phyloP scores from a whole-genome alignment of 1,140 invertebrate genomes.

The Dysdera silvatica region DNA sequence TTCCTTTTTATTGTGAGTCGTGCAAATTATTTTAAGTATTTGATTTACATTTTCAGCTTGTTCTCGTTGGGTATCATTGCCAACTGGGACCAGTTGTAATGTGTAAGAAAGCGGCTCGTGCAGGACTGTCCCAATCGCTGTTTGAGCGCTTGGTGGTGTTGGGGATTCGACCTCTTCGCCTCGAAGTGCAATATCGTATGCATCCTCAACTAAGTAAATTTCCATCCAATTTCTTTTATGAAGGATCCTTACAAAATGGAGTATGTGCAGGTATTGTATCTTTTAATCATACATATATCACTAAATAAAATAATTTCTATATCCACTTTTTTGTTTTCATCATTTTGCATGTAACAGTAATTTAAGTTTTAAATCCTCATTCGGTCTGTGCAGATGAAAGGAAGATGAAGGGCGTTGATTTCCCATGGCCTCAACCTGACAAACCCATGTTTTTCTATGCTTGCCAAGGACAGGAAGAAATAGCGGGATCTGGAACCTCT shows the following conservation, averaged over 20 bases:
- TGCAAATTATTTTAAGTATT: not conserved
- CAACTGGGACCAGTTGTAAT: conserved; percentile 97
- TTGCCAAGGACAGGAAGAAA: conserved; percentile 96
- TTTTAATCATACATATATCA: not conserved
- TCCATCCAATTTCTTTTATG: conserved; percentile 99
- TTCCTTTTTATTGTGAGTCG: too few relatives aligned
- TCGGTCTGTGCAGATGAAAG: conserved; percentile 63
- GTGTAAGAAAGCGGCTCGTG: conserved; percentile 97
- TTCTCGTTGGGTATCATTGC: conserved; percentile 97
- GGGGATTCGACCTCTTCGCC: conserved; percentile 84
- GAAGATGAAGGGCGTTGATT: conserved; percentile 81
- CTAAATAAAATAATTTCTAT: not conserved
- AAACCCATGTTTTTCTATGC: conserved; percentile 99
- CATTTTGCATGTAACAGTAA: not conserved
- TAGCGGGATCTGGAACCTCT: conserved; percentile 94
- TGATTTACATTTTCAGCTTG: conserved; percentile 56
- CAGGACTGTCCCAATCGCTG: conserved; percentile 92
- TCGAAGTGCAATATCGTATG: conserved; percentile 99
- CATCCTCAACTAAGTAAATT: conserved; percentile 93
- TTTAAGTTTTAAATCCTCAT: not conserved
- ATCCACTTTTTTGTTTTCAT: not conserved
- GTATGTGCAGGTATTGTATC: conserved; percentile 75
- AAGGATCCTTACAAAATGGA: conserved; percentile 96
- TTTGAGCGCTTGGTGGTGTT: conserved; percentile 96
- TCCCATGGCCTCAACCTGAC: conserved; percentile 93